Percentiles rank a stretch among this genome's conserved stretches.
Conservation (phyloP, 1,140 invertebrate genomes). For the Drosophila yakuba region DNA sequence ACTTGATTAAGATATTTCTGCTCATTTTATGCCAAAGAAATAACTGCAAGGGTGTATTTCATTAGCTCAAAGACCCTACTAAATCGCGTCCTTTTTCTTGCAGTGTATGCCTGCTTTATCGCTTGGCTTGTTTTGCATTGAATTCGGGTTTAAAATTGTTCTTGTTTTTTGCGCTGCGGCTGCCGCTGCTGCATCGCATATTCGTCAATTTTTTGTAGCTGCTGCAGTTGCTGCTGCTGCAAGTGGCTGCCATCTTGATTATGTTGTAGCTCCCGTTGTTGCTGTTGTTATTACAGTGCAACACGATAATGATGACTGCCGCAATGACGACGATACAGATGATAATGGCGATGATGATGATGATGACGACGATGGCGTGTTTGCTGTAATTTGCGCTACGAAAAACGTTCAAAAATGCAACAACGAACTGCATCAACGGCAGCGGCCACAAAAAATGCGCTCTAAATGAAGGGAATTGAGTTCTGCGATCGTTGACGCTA, state of each 20-base stretch:
- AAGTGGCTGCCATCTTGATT: conserved; percentile 82
- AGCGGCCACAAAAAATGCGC: conserved; percentile 68
- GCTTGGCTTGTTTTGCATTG: conserved; percentile 76
- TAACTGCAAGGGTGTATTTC: background rate
- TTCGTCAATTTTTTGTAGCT: conserved; percentile 75
- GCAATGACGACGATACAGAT: conserved; percentile 30
- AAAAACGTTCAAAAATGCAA: conserved; percentile 83
- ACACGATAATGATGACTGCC: conserved; percentile 41
- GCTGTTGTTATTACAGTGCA: conserved; percentile 54
- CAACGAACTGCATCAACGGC: conserved; percentile 68
- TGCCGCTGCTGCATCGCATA: conserved; percentile 72
- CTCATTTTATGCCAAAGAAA: background rate
- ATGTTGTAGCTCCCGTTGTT: conserved; percentile 74
- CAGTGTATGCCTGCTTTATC: conserved; percentile 33
- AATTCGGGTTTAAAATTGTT: conserved; percentile 79
- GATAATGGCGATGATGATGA: conserved; percentile 27
- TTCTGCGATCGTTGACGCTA: conserved; percentile 79
- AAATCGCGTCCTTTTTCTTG: background rate
- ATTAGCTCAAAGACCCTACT: no score
- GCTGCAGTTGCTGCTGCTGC: conserved; percentile 47
- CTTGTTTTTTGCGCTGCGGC: conserved; percentile 48
- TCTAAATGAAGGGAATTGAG: conserved; percentile 83
- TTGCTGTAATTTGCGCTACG: conserved; percentile 83
- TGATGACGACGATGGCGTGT: conserved; percentile 78
- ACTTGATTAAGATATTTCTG: no score